A percentile compares a stretch with the other conserved stretches of the same genome.
Conservation (phyloP, 1,140 invertebrate species). For the Drosophila pallidifrons region DNA sequence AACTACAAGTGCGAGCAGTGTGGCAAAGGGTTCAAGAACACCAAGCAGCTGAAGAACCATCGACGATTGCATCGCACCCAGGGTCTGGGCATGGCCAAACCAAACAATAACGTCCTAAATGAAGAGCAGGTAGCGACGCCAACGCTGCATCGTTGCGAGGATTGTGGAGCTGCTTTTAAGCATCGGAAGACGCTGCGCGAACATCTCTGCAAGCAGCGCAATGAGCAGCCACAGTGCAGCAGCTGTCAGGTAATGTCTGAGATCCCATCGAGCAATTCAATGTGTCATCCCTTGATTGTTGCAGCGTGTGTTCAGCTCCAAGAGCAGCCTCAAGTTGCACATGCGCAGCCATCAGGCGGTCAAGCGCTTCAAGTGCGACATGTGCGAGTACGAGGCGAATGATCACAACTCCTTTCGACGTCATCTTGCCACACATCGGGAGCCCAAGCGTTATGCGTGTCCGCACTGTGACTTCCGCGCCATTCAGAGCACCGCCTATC, state of each 20-base stretch:
- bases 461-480: slow-evolving; percentile 89
- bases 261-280: neutral
- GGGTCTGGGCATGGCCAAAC: slow-evolving; percentile 85
- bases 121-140: slow-evolving; percentile 83
- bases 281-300: neutral
- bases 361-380: slow-evolving; percentile 92
- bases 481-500: slow-evolving; percentile 89
- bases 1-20: slow-evolving; percentile 89
- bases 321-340: slow-evolving; percentile 89
- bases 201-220: slow-evolving; percentile 76
- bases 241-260: slow-evolving; percentile 86
- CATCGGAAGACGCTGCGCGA: slow-evolving; percentile 76
- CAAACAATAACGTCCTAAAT: slow-evolving; percentile 86
- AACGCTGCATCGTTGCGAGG: slow-evolving; percentile 68
- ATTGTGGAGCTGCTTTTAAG: slow-evolving; percentile 74
- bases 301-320: slow-evolving; percentile 88
- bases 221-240: slow-evolving; percentile 87
- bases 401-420: slow-evolving; percentile 93
- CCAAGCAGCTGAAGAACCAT: slow-evolving; percentile 90
- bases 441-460: slow-evolving; percentile 90
- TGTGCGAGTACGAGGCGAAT: slow-evolving; percentile 90
- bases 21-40: slow-evolving; percentile 91
- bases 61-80: slow-evolving; percentile 86
- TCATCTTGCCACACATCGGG: slow-evolving; percentile 90
- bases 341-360: slow-evolving; percentile 89